Conservation (phyloP, 2,797 vertebrate genomes). For the Liasis olivaceus region DNA sequence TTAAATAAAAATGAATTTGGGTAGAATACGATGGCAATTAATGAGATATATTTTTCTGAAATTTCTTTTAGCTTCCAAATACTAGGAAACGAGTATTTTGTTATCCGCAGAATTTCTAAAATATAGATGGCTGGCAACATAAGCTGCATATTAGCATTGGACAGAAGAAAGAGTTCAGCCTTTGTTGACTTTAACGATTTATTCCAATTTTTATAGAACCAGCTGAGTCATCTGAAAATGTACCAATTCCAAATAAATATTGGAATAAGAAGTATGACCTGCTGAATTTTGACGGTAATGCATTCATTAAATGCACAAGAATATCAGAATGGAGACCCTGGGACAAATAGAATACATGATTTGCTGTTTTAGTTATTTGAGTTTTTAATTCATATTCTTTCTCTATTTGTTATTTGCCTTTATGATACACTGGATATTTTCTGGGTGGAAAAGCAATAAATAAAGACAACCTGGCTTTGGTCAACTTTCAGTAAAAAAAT, state of each 20-base stretch:
- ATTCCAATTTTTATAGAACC: background rate
- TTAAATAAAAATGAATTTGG: background rate
- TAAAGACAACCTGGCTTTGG: background rate
- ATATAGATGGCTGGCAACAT: conserved; percentile 42
- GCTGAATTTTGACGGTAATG: conserved; percentile 26
- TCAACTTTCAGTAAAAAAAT: background rate
- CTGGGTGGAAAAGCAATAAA: background rate
- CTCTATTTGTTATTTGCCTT: background rate
- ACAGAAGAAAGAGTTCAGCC: conserved; percentile 19
- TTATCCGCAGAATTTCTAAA: conserved; percentile 39
- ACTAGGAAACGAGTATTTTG: background rate
- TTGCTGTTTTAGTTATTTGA: background rate
- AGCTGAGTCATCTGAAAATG: conserved; percentile 40
- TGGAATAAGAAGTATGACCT: conserved; percentile 15
- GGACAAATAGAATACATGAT: background rate
- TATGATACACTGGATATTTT: background rate
- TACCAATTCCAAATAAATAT: conserved; percentile 30
- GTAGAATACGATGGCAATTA: background rate
- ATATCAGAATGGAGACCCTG: background rate
- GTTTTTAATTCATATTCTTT: background rate
- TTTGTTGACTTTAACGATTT: background rate
- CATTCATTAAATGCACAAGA: conserved; percentile 17
- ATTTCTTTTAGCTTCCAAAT: no score
- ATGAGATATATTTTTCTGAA: conserved; percentile 19
- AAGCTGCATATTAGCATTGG: conserved; percentile 27